These are phyloP conservation scores for Muscidifurax raptorellus DNA, from an alignment of 1,140 invertebrate species.

Conservation along the genomic window DNA sequence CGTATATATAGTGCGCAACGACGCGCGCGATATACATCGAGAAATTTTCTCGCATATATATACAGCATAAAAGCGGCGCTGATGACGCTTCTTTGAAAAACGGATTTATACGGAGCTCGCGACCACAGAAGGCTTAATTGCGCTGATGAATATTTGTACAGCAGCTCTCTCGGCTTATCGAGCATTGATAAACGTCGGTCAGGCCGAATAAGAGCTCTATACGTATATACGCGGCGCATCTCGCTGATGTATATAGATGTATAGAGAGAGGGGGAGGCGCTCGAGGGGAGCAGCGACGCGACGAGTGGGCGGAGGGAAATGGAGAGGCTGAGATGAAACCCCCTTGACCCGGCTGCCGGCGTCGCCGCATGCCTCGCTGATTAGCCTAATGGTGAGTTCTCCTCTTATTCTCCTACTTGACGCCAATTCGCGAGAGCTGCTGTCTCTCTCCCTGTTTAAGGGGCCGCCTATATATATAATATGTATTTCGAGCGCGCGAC, in stretches of 20 bases:
- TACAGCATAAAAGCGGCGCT: no score
- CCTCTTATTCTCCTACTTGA: constrained; percentile 70
- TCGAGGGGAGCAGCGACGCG: not conserved
- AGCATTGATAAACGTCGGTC: not conserved
- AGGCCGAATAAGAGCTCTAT: not conserved
- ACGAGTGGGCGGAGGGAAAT: not conserved
- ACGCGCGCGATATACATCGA: no score
- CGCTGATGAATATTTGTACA: not conserved
- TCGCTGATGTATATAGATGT: not conserved
- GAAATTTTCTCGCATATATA: no score
- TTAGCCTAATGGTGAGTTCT: constrained; percentile 73
- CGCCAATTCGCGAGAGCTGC: constrained; percentile 66
- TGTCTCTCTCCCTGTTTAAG: not conserved
- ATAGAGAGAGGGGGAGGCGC: not conserved
- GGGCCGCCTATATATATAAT: no score
- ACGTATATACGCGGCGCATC: no score
- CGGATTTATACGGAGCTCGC: not conserved
- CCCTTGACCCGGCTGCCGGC: constrained; percentile 67
- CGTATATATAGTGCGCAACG: no score
- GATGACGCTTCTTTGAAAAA: not conserved
- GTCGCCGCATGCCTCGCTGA: constrained; percentile 68
- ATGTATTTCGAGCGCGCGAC: constrained; percentile 35
- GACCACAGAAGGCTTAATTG: not conserved
- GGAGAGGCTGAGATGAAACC: constrained; percentile 61
- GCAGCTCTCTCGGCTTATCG: constrained; percentile 5